Conservation (phyloP, 2,888 invertebrate species). For the Drosophila leonis region DNA sequence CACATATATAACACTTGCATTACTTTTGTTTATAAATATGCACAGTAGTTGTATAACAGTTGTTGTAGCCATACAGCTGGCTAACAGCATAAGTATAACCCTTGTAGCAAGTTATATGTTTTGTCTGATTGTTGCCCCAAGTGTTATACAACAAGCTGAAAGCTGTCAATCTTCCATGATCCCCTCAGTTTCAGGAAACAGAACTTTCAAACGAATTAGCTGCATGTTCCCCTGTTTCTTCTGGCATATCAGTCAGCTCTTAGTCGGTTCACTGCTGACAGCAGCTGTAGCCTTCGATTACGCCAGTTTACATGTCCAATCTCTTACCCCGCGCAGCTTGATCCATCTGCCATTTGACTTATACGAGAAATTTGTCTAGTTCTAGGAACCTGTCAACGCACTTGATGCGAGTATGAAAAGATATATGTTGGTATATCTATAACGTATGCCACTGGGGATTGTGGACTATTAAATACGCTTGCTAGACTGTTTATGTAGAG, state of each 20-base stretch:
- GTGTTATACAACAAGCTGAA: slow-evolving; percentile 7
- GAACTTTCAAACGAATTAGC: slow-evolving; percentile 25
- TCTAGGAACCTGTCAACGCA: slow-evolving; percentile 40
- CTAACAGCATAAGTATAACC: background rate
- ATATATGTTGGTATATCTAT: no score
- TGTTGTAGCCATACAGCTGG: background rate
- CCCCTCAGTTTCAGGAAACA: background rate
- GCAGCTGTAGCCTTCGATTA: slow-evolving; percentile 45
- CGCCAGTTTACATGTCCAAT: slow-evolving; percentile 3
- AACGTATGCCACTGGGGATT: background rate
- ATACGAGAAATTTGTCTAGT: slow-evolving; percentile 6
- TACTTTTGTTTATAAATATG: no score
- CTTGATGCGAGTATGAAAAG: slow-evolving; percentile 44
- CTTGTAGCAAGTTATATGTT: background rate
- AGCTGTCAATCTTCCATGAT: background rate
- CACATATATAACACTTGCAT: background rate
- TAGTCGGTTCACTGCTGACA: slow-evolving; percentile 32
- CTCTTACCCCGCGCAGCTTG: background rate
- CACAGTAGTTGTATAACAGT: background rate
- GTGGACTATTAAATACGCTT: slow-evolving; percentile 1
- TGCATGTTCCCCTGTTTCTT: background rate
- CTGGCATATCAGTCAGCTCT: slow-evolving; percentile 30
- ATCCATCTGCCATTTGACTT: slow-evolving; percentile 9
- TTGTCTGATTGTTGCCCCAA: background rate
- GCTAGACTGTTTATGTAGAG: background rate